Evolutionary conservation across 2,113 vertebrate genomes (phyloP), one percentile per base, ranked within the genome.

Genomic region (Cyanoderma ruficeps): DNA sequence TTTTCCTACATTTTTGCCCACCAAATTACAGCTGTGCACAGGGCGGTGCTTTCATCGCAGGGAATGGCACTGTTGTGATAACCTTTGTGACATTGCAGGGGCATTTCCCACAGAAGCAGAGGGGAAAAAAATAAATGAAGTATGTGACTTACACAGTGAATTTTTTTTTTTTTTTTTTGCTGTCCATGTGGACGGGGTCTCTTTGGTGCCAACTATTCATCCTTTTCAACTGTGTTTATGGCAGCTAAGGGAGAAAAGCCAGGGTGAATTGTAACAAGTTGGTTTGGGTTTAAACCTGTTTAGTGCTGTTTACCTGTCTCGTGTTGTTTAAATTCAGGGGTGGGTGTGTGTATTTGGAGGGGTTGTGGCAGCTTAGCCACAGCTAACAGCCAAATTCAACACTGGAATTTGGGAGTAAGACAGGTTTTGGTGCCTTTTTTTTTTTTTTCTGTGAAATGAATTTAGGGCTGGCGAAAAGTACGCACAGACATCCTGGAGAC

Each of bases 301-400:
- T 86, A 86, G 47, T 84, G 82, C 7, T 97, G 63, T 96, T 95
- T 85, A 80, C 71, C 25, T 91, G 49, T 84, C 67, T 87, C 53
- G 61, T 13, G 4, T 56, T 94, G 31, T 95, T 96, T 89, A 95
- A 96, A 93, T 92, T 97, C 70, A 89, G 60, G 79, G 35, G 18
- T 33, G 18, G 63, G 42, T 77, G 61, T 86, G 61, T 60, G 18
- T 52, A n/a, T 37, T 8, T 27, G 49, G 16, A 35, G 53, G 52
- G 71, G 46, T 61, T 93, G 79, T 63, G 84, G 84, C 56, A 91
- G 88, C 87, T 64, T 59, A 52, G 74, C 3, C 7, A 15, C 33
- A 61, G 9, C 50, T 68, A 35, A 50, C 85, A 74, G 96, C 85
- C 94, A 97, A 96, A 96, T 68, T 91, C 87, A 97, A 90, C 69